These are phyloP conservation scores for Pseudopleuronectes americanus DNA, from an alignment of 2,797 vertebrate species.

Conservation along the genomic window DNA sequence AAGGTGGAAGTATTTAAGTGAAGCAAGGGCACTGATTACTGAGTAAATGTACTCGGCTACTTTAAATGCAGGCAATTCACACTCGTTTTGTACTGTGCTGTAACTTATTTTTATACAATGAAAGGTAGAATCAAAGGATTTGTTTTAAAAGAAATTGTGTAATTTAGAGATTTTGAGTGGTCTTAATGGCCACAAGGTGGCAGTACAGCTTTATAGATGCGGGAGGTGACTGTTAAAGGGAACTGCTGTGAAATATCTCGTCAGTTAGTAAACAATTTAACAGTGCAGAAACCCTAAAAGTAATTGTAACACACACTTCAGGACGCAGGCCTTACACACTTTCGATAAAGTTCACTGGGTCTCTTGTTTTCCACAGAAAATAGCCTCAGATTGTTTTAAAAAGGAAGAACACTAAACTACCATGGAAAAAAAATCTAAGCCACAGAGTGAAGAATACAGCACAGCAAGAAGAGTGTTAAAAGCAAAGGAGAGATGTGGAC, in stretches of 20 bases:
- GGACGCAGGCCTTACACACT: neutral
- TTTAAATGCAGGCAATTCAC: too few relatives aligned
- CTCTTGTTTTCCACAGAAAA: neutral
- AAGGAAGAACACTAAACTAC: neutral
- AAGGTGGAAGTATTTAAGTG: too few relatives aligned
- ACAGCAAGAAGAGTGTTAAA: too few relatives aligned
- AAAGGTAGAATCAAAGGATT: too few relatives aligned
- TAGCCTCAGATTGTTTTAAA: neutral
- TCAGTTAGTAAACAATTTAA: neutral
- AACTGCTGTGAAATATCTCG: neutral
- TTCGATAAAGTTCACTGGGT: neutral
- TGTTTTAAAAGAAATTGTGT: neutral
- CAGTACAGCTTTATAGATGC: constrained; percentile 21
- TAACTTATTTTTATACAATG: too few relatives aligned
- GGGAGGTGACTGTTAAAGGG: accelerated
- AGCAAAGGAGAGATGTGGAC: too few relatives aligned
- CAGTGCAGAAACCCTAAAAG: neutral
- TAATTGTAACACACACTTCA: too few relatives aligned
- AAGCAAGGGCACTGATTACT: too few relatives aligned
- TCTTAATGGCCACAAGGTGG: constrained; percentile 45
- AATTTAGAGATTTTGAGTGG: neutral
- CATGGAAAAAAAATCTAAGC: too few relatives aligned
- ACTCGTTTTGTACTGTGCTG: too few relatives aligned
- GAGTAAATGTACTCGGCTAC: too few relatives aligned
- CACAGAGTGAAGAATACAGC: too few relatives aligned